Evolutionary conservation across 2,113 vertebrate genomes (phyloP).

Genomic region (Ptyas mucosa): DNA sequence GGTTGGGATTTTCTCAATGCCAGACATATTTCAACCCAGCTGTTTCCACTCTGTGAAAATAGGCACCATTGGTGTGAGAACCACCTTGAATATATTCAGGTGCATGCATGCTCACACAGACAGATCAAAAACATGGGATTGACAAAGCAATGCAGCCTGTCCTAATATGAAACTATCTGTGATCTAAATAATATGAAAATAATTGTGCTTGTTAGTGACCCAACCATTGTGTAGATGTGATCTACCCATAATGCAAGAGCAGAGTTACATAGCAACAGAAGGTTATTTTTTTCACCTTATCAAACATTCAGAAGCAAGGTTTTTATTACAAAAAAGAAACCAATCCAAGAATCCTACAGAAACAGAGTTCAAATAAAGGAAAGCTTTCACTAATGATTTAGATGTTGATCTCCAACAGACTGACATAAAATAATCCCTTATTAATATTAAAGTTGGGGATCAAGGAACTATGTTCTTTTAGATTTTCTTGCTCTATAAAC

Average conservation of each 20-base stretch:
- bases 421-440: slow-evolving; percentile 15
- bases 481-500: slow-evolving; percentile 5
- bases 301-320: not conserved
- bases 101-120: not conserved
- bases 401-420: not conserved
- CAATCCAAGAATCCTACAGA: not conserved
- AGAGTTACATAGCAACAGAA: not conserved
- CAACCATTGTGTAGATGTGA: not conserved
- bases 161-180: not conserved
- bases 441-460: slow-evolving; percentile 7
- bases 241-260: not conserved
- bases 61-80: not conserved
- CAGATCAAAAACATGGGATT: not conserved
- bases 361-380: not conserved
- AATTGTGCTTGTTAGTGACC: not conserved
- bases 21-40: not conserved
- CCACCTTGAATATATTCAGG: not conserved
- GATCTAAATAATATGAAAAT: not conserved
- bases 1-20: not conserved
- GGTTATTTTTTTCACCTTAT: not conserved
- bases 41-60: not conserved
- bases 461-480: slow-evolving; percentile 44
- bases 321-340: not conserved
- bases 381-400: not conserved
- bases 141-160: not conserved